A percentile compares a stretch with the other conserved stretches of the same genome.
Evolutionary conservation across 2,888 invertebrate genomes (phyloP).

Genomic region (Ceraclea dissimilis): DNA sequence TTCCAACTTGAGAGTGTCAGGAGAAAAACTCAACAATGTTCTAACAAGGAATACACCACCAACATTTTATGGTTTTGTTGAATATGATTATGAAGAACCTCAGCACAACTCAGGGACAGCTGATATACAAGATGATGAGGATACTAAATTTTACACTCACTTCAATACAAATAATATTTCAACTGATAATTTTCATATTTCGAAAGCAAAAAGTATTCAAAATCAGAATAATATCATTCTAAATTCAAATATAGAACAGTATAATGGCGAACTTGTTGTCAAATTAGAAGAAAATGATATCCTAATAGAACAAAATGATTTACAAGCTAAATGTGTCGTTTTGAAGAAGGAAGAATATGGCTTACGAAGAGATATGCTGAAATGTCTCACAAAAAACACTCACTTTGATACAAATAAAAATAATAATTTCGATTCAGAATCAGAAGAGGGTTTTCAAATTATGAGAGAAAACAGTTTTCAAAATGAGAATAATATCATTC

Average conservation of each 20-base stretch:
- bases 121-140: neutral
- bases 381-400: slow-evolving; percentile 9
- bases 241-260: neutral
- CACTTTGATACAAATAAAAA: neutral
- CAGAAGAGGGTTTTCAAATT: neutral
- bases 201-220: neutral
- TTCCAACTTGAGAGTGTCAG: neutral
- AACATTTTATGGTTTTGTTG: neutral
- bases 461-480: neutral
- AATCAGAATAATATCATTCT: neutral
- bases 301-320: neutral
- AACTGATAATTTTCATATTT: neutral
- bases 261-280: neutral
- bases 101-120: neutral
- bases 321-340: neutral
- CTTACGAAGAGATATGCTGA: slow-evolving; percentile 11
- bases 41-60: slow-evolving; percentile 8
- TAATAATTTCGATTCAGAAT: too few species aligned
- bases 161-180: neutral
- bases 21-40: neutral
- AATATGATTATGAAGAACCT: neutral
- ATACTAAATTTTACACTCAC: neutral
- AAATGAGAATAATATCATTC: neutral
- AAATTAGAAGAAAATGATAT: neutral
- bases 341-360: slow-evolving; percentile 11